These are phyloP conservation scores for Mionectes olivaceus DNA, from an alignment of 2,797 vertebrate genomes.

Conservation along the genomic window DNA sequence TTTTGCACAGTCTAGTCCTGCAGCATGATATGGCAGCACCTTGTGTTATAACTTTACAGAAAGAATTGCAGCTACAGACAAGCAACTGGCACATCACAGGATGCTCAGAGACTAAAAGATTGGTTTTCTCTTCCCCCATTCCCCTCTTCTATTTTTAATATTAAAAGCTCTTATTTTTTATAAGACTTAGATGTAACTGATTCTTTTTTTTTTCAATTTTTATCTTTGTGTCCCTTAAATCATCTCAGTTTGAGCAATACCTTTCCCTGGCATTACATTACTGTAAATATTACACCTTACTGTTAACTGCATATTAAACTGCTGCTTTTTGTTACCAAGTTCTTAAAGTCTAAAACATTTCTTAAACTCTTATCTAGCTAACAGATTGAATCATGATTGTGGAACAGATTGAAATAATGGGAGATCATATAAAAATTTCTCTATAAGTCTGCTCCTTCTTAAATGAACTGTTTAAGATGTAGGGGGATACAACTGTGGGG, in stretches of 20 bases:
- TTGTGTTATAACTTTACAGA: not conserved
- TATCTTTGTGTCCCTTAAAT: not conserved
- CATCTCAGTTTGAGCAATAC: not conserved
- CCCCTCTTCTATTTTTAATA: not conserved
- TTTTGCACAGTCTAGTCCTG: not conserved
- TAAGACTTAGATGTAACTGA: not conserved
- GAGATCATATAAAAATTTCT: slow-evolving; percentile 43
- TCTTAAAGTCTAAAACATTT: slow-evolving; percentile 1
- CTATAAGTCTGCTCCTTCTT: slow-evolving; percentile 30
- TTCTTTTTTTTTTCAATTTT: not conserved
- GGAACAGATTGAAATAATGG: slow-evolving; percentile 69
- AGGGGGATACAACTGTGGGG: not conserved
- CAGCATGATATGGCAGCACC: not conserved
- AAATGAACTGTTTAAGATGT: slow-evolving; percentile 30
- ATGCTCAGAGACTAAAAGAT: not conserved
- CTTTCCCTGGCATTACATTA: not conserved
- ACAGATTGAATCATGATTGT: slow-evolving; percentile 54
- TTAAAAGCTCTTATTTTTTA: not conserved
- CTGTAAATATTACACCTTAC: not conserved
- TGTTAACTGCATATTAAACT: not conserved
- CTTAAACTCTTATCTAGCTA: slow-evolving; percentile 28
- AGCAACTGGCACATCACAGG: not conserved
- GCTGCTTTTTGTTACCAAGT: not conserved
- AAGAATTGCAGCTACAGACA: not conserved
- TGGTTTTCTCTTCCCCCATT: not conserved